Evolutionary conservation across 2,113 vertebrate genomes (phyloP), one percentile per base, ranked within the genome.

Genomic region (Carettochelys insculpta): DNA sequence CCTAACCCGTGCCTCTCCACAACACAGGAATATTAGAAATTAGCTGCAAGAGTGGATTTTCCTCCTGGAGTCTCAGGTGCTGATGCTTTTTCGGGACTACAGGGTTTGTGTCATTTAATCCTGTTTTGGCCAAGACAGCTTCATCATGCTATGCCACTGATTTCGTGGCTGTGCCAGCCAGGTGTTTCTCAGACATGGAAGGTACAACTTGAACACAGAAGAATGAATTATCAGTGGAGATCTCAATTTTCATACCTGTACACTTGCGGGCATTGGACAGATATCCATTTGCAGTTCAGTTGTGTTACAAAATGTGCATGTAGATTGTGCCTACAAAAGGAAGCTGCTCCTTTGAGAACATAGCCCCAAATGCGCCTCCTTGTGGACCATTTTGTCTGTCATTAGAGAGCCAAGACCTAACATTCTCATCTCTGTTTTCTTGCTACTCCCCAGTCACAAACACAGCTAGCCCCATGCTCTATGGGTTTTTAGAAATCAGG

Each of bases 301-400:
- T 38, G 0, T 1, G 25, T 27, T 73, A 2, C 27, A 77, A 41
- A 56, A 79, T 2, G 0, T 3, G 9, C 16, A 0, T 27, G 77
- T 11, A 13, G 25, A 22, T 31, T 5, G 9, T 3, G 6, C 27
- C 68, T 54, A n/a, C 38, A 48, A 27, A 8, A 65, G 2, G 0
- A 41, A 61, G 27, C 1, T 43, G 78, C n/a, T 29, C 50, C 16
- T 1, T 48, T 14, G 14, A 22, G 12, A 47, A 41, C 27, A 13
- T 11, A 1, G 5, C 3, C 1, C n/a, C 2, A 3, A 3, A 24
- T 41, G 11, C 27, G 0, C 4, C 1, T 2, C 6, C 7, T 27
- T 51, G 77, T 79, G 12, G 24, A 41, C 11, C 31, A 2, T 58
- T n/a, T 31, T 68, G 19, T 65, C n/a, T 65, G 77, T 82, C 52